phyloP scores from a whole-genome alignment of 2,888 invertebrate genomes.

The Apocheima hispidaria region DNA sequence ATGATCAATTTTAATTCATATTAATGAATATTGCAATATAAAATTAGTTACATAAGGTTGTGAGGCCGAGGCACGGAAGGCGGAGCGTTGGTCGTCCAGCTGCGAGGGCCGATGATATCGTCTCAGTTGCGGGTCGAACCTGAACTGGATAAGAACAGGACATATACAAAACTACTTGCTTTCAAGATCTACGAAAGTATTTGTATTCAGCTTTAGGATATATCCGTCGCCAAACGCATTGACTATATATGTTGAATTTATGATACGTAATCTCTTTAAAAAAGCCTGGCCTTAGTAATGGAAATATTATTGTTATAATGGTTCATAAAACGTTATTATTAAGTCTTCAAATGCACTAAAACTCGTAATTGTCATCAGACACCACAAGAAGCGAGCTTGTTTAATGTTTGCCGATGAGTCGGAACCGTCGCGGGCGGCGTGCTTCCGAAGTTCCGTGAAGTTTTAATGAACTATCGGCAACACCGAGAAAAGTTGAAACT shows the following conservation, averaged over 20 bases:
- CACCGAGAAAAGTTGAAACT: constrained; percentile 32
- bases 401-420: constrained; percentile 11
- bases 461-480: constrained; percentile 47
- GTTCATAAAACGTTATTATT: neutral
- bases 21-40: too few species aligned
- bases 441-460: constrained; percentile 33
- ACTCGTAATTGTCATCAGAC: neutral
- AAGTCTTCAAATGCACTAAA: neutral
- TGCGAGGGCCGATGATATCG: too few species aligned
- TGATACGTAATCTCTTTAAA: too few species aligned
- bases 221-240: too few species aligned
- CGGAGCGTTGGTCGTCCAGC: too few species aligned
- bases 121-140: too few species aligned
- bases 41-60: too few species aligned
- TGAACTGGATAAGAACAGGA: too few species aligned
- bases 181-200: constrained; percentile 11
- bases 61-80: too few species aligned
- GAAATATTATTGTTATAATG: neutral
- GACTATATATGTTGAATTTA: too few species aligned
- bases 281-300: neutral
- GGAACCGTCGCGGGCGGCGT: neutral
- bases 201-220: too few species aligned
- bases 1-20: too few species aligned
- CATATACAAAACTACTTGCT: constrained; percentile 1
- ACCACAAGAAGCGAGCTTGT: constrained; percentile 9